Base-by-base conservation (phyloP, 2,888 invertebrate genomes). In the Neoascia interrupta region DNA sequence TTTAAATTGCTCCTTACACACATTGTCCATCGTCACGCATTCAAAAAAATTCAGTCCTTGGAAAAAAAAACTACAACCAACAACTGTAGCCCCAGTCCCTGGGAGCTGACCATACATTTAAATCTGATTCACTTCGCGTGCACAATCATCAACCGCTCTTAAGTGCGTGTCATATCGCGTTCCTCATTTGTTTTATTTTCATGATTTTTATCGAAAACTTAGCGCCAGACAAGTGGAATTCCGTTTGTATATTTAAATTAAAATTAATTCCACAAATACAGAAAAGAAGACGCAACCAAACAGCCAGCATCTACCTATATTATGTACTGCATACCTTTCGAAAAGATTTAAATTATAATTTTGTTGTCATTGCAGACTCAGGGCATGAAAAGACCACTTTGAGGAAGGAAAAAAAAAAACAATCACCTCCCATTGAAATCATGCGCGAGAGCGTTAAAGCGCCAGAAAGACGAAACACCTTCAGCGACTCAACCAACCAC, bases 191-290 rank as follows among this genome's bases (percentile, higher is more conserved):
- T n/a, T n/a, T 47, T 61, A 2, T 16, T 16, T 74, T 54, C 61
- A 43, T 75, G 74, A 69, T 68, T 69, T 61, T 75, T 68, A 63
- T 75, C 74, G 36, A 47, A 61, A 68, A 66, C 60, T 74, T 68
- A 60, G 66, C 74, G 74, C 74, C 74, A 60, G 74, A 54, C 74
- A 60, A 66, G 66, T 66, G 74, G 74, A 74, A 66, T 61, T 68
- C 60, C 45, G 47, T 58, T 56, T 49, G n/a, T 23, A 11, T 58
- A 28, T 60, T 69, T 36, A 41, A 72, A 72, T 72, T 64, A 16
- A 53, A 64, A 58, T 73, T 43, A 64, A 43, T 36, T 43, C 37
- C 56, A 39, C 8, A 34, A 15, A 43, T 15, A 37, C 64, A 60
- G 26, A 56, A 10, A 56, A n/a, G 36, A 15, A 36, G 10, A 18